Evolutionary conservation across 2,888 invertebrate genomes (phyloP).

Genomic region (Rotaria socialis): DNA sequence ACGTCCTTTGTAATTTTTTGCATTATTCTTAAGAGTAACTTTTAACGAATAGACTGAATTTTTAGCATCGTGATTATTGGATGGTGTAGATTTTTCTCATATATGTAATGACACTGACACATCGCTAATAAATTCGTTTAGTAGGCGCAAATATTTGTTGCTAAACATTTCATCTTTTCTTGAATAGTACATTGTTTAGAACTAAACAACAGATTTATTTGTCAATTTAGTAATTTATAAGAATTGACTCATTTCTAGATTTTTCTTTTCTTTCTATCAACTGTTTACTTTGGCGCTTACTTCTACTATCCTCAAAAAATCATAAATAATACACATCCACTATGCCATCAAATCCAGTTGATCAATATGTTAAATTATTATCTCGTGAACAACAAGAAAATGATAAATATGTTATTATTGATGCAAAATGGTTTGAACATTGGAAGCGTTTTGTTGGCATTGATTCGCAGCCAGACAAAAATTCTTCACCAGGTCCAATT

Average conservation of each 20-base stretch:
- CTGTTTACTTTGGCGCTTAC: not conserved
- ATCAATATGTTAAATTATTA: not conserved
- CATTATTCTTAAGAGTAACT: not conserved
- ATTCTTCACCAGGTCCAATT: not conserved
- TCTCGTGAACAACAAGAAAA: not conserved
- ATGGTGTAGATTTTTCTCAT: not conserved
- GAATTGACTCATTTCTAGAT: not conserved
- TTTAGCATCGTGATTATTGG: not conserved
- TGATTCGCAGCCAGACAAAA: not conserved
- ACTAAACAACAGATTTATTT: not conserved
- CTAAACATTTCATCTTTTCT: not conserved
- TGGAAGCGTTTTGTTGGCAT: constrained; percentile 20
- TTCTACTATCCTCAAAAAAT: not conserved
- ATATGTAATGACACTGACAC: not conserved
- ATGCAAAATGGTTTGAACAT: constrained; percentile 34
- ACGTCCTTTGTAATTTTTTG: not conserved
- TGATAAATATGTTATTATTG: constrained; percentile 28
- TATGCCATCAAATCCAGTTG: constrained; percentile 35
- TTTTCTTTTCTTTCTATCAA: not conserved
- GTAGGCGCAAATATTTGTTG: not conserved
- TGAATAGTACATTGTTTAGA: not conserved
- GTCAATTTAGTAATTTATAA: not conserved
- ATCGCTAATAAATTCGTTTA: not conserved
- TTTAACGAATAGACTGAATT: not conserved
- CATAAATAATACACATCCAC: not conserved